These are phyloP conservation scores for Scaeva pyrastri DNA, from an alignment of 2,888 invertebrate genomes.

Conservation along the genomic window DNA sequence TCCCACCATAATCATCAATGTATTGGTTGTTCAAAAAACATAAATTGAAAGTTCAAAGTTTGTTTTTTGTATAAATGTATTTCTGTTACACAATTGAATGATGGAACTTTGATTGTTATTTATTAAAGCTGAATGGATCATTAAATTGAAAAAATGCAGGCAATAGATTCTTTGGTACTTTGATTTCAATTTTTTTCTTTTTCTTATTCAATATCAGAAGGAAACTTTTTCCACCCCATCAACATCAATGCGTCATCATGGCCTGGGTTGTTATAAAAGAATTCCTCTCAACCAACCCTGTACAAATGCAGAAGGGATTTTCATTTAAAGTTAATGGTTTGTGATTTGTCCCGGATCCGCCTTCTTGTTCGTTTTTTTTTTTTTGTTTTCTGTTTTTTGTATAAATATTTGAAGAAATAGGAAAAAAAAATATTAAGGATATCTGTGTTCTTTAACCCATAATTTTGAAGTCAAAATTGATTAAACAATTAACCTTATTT, in stretches of 20 bases:
- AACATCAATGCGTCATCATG: background rate
- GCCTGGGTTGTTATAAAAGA: background rate
- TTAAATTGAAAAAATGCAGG: conserved; percentile 26
- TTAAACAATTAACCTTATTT: conserved; percentile 19
- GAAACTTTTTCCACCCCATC: background rate
- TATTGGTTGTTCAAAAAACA: background rate
- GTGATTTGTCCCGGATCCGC: background rate
- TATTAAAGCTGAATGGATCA: conserved; percentile 24
- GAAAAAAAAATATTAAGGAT: background rate
- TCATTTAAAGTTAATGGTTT: background rate
- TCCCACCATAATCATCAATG: background rate
- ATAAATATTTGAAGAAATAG: background rate
- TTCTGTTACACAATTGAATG: conserved; percentile 8
- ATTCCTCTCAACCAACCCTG: background rate
- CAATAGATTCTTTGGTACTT: background rate
- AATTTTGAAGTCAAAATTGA: conserved; percentile 25
- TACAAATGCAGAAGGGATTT: background rate
- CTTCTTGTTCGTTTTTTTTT: background rate
- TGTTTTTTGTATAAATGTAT: too few relatives aligned
- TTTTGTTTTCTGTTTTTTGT: background rate
- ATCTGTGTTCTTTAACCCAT: background rate
- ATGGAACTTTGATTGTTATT: conserved; percentile 19
- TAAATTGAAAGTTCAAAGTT: background rate
- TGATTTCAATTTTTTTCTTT: background rate
- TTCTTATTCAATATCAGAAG: background rate